Conservation (phyloP, 2,888 invertebrate genomes). For the Gortyna flavago region DNA sequence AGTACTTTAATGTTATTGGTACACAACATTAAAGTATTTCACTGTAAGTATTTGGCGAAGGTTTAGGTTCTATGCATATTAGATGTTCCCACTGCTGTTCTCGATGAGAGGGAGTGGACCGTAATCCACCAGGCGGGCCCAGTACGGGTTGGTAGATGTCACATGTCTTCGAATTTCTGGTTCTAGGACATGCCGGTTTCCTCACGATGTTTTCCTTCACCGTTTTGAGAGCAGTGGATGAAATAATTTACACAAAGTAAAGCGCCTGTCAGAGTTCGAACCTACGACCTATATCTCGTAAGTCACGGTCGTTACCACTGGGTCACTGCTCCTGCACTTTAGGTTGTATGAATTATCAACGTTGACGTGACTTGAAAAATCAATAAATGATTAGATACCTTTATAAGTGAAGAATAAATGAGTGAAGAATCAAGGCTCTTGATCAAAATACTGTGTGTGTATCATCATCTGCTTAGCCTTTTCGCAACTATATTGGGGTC, state of each 20-base stretch:
- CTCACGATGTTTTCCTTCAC: not conserved
- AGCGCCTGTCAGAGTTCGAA: too few species aligned
- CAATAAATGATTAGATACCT: not conserved
- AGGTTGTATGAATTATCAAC: too few species aligned
- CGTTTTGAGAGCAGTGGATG: too few species aligned
- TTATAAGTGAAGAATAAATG: not conserved
- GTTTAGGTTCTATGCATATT: not conserved
- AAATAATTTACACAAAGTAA: too few species aligned
- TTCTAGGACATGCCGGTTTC: not conserved
- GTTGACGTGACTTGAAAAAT: not conserved
- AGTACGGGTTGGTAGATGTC: not conserved
- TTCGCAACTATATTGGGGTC: not conserved
- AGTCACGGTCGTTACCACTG: too few species aligned
- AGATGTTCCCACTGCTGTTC: not conserved
- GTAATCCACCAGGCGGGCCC: not conserved
- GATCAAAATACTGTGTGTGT: not conserved
- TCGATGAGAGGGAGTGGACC: not conserved
- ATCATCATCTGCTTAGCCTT: not conserved
- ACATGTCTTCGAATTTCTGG: not conserved
- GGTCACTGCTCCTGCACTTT: not conserved
- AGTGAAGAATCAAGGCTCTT: not conserved
- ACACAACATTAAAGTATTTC: conserved; percentile 7
- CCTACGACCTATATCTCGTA: too few species aligned
- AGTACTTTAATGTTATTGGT: conserved; percentile 10
- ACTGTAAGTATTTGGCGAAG: not conserved